Percentiles rank a stretch among this genome's conserved stretches.
Evolutionary conservation across 2,888 invertebrate species (phyloP).

Genomic region (Panorpa germanica): DNA sequence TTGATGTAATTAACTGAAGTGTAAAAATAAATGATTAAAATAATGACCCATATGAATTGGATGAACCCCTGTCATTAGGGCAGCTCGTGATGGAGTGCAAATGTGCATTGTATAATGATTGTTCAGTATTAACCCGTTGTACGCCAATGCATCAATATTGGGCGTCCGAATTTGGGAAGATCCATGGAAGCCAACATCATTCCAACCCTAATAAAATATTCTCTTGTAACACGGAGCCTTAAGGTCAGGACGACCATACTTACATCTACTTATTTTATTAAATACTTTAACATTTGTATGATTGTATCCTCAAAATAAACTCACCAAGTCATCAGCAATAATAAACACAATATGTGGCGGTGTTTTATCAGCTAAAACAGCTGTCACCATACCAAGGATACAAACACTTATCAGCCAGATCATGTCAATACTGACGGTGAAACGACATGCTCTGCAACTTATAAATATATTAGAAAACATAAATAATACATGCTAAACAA

Average conservation of each 20-base stretch:
- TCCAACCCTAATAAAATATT: conserved; percentile 53
- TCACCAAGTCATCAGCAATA: conserved; percentile 67
- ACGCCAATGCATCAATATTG: conserved; percentile 74
- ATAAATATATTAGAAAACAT: no score
- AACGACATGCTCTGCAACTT: no score
- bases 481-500: no score
- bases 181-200: conserved; percentile 82
- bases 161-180: conserved; percentile 75
- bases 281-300: background rate
- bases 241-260: conserved; percentile 4
- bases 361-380: no score
- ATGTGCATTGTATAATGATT: conserved; percentile 57
- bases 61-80: conserved; percentile 71
- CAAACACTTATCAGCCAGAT: no score
- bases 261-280: background rate
- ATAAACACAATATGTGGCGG: conserved; percentile 61
- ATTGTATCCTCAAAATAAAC: conserved; percentile 14
- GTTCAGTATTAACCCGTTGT: conserved; percentile 67
- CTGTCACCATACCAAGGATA: no score
- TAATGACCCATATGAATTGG: conserved; percentile 58
- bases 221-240: conserved; percentile 1
- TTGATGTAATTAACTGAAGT: background rate
- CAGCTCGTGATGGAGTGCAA: conserved; percentile 69
- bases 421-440: no score
- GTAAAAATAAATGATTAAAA: conserved; percentile 1